These are phyloP conservation scores for Gnathonemus longibarbis DNA, from an alignment of 2,113 vertebrate genomes.

Conservation along the genomic window DNA sequence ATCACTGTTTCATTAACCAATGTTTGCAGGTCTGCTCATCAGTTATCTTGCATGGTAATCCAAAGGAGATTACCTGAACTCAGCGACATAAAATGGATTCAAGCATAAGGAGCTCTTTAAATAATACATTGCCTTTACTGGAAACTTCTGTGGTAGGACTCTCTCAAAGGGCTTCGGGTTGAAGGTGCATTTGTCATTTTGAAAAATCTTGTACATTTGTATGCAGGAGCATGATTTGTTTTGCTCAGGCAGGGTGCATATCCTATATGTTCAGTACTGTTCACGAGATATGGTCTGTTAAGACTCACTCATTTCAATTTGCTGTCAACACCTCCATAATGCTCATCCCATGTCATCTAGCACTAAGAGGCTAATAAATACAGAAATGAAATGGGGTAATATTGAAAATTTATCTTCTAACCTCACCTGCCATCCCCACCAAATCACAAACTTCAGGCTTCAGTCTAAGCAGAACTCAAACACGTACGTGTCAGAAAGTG, in stretches of 20 bases:
- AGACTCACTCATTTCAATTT: neutral
- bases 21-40: neutral
- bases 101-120: neutral
- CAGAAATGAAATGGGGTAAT: neutral
- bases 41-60: neutral
- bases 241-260: neutral
- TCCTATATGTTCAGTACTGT: neutral
- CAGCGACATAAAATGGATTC: neutral
- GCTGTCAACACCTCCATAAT: neutral
- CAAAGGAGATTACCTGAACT: neutral
- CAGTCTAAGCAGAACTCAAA: neutral
- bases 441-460: neutral
- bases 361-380: neutral
- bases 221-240: neutral
- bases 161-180: neutral
- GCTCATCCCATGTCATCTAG: neutral
- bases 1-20: neutral
- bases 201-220: neutral
- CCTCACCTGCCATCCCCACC: neutral
- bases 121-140: neutral
- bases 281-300: neutral
- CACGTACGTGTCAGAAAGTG: neutral
- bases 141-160: neutral
- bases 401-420: neutral
- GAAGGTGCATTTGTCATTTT: neutral